A percentile compares a stretch with the other conserved stretches of the same genome.
phyloP scores from a whole-genome alignment of 2,888 invertebrate genomes.

The Autographa pulchrina region DNA sequence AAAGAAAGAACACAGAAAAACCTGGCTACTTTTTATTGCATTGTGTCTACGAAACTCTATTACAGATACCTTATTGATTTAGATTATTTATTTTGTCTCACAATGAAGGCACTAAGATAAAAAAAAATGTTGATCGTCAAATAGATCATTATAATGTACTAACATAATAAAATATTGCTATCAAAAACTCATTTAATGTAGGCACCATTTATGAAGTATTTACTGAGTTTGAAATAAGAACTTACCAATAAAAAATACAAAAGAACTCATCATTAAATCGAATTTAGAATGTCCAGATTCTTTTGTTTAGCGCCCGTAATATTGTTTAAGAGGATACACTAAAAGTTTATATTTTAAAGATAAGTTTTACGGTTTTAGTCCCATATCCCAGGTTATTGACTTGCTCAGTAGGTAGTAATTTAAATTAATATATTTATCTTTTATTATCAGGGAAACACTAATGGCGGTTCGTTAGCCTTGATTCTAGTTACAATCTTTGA shows the following conservation, averaged over 20 bases:
- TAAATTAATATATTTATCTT: constrained; percentile 3
- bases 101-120: too few relatives aligned
- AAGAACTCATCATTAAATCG: too few relatives aligned
- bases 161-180: too few relatives aligned
- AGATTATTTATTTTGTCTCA: not conserved
- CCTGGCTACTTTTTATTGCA: constrained; percentile 20
- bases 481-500: constrained; percentile 15
- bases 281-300: too few relatives aligned
- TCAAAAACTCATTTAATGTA: too few relatives aligned
- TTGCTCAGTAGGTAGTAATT: not conserved
- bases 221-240: too few relatives aligned
- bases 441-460: constrained; percentile 12
- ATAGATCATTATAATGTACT: too few relatives aligned
- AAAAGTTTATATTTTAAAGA: not conserved
- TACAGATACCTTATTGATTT: not conserved
- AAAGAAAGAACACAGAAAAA: constrained; percentile 31
- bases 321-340: not conserved
- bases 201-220: too few relatives aligned
- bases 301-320: not conserved
- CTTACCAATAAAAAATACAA: too few relatives aligned
- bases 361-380: not conserved
- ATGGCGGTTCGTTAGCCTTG: constrained; percentile 19
- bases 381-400: not conserved
- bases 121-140: too few relatives aligned
- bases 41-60: not conserved